phyloP scores from a whole-genome alignment of 2,797 vertebrate species.

The Hybognathus amarus region DNA sequence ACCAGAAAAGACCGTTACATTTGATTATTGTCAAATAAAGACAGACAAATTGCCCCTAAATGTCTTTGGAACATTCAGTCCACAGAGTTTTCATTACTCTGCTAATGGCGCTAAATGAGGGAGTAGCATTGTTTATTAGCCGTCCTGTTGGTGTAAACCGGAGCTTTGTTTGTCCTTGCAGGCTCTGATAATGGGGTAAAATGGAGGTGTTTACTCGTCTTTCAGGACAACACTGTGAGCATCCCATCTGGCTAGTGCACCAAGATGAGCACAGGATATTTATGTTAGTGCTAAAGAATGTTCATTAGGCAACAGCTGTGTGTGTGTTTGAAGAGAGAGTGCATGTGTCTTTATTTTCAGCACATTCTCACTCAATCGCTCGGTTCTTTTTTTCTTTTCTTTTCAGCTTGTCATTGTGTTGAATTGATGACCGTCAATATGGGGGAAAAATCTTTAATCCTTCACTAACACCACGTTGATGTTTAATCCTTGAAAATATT shows the following conservation, averaged over 20 bases:
- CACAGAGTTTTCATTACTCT: neutral
- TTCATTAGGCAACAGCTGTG: slow-evolving; percentile 72
- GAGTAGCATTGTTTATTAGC: slow-evolving; percentile 46
- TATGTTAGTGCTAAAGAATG: slow-evolving; percentile 69
- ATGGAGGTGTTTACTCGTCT: slow-evolving; percentile 55
- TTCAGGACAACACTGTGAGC: slow-evolving; percentile 47
- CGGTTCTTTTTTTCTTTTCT: neutral
- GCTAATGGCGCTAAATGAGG: slow-evolving; percentile 26
- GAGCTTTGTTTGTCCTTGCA: slow-evolving; percentile 48
- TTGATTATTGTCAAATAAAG: slow-evolving; percentile 31
- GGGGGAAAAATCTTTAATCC: slow-evolving; percentile 54
- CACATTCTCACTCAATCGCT: slow-evolving; percentile 24
- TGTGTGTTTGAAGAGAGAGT: slow-evolving; percentile 34
- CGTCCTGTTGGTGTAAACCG: slow-evolving; percentile 33
- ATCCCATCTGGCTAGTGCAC: slow-evolving; percentile 52
- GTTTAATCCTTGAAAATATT: slow-evolving; percentile 60
- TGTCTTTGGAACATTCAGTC: neutral
- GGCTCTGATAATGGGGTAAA: slow-evolving; percentile 48
- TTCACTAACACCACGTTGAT: slow-evolving; percentile 58
- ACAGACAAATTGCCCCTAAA: neutral
- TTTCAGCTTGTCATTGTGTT: slow-evolving; percentile 17
- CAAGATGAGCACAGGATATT: slow-evolving; percentile 69
- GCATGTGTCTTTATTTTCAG: slow-evolving; percentile 20
- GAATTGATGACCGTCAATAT: slow-evolving; percentile 23
- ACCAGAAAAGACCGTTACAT: neutral